Base-by-base conservation (phyloP, 2,797 vertebrate genomes). In the Euthynnus affinis region DNA sequence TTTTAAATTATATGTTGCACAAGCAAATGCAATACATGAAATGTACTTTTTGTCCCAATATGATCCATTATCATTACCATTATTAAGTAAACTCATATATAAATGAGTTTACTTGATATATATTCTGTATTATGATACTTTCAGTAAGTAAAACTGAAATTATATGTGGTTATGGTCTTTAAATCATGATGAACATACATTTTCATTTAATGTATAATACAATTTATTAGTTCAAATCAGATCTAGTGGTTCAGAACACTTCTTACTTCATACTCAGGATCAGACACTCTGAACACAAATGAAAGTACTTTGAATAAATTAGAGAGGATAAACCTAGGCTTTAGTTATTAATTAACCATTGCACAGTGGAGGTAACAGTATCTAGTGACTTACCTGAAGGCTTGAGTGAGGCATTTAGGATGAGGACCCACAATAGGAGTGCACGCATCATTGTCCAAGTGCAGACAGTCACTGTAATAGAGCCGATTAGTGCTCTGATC, bases 311-410 rank as follows among this genome's bases (percentile, higher is more conserved):
- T 60, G 22, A 61, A 63, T 76, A 14, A 63, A 67, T 4, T 82
- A 77, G 69, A 37, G 8, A 78, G 42, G 12, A 55, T 15, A 65
- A 74, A 73, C 27, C 40, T 6, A 22, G 53, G 72, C 81, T 89
- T 93, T 78, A 92, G 87, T 91, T 83, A 92, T 89, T 86, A 86
- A 91, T 85, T 76, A 90, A 67, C 74, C 61, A 48, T 52, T 63
- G 29, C 63, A 78, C 34, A 78, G 70, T 32, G 62, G 62, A 81
- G 78, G 78, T 60, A 51, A 78, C 37, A 62, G 77, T 88, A 90
- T 89, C 86, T 67, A 44, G 72, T 91, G 72, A 91, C 94, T 92
- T 88, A 96, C 95, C 94, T 85, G 94, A 86, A 60, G 67, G 72
- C 81, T 78, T 61, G 42, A 91, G 61, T 2, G 80, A 90, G 63